Percentiles rank a stretch among this genome's conserved stretches.
phyloP scores from a whole-genome alignment of 2,797 vertebrate genomes.

The Micropoecilia bifurca region DNA sequence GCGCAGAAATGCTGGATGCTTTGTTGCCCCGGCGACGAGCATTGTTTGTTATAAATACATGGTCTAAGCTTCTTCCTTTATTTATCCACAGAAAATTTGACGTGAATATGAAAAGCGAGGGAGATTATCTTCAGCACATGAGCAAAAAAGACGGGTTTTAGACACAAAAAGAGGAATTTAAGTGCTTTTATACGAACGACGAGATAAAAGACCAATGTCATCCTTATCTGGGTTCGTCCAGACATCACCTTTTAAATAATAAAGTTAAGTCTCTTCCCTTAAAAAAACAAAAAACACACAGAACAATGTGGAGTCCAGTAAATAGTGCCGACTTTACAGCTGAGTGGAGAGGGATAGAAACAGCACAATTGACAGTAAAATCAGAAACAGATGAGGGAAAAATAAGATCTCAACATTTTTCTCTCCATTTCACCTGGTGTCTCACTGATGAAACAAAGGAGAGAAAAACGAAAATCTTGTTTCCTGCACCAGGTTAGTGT shows the following conservation, averaged over 20 bases:
- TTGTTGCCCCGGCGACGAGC: conserved; percentile 52
- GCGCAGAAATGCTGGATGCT: conserved; percentile 40
- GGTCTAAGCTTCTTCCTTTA: conserved; percentile 43
- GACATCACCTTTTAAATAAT: conserved; percentile 59
- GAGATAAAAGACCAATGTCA: conserved; percentile 44
- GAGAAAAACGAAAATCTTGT: not conserved
- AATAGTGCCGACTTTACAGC: conserved; percentile 71
- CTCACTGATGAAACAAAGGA: conserved; percentile 10
- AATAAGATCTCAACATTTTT: conserved; percentile 3
- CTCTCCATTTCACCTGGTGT: conserved; percentile 47
- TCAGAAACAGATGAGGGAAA: conserved; percentile 65
- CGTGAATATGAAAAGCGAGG: conserved; percentile 12
- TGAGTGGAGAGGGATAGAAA: conserved; percentile 38
- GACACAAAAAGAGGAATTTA: not conserved
- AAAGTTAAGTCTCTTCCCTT: conserved; percentile 39
- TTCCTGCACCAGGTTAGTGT: not conserved
- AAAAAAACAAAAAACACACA: conserved; percentile 25
- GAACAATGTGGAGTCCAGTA: conserved; percentile 49
- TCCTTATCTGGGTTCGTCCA: conserved; percentile 48
- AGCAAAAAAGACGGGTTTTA: conserved; percentile 13
- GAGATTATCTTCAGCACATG: conserved; percentile 17
- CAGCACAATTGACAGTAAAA: conserved; percentile 46
- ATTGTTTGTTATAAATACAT: conserved; percentile 64
- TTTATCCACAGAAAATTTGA: conserved; percentile 17
- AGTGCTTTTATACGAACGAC: conserved; percentile 36